Evolutionary conservation across 2,113 vertebrate species (phyloP), one percentile per base, ranked within the genome.

Genomic region (Eretmochelys imbricata): DNA sequence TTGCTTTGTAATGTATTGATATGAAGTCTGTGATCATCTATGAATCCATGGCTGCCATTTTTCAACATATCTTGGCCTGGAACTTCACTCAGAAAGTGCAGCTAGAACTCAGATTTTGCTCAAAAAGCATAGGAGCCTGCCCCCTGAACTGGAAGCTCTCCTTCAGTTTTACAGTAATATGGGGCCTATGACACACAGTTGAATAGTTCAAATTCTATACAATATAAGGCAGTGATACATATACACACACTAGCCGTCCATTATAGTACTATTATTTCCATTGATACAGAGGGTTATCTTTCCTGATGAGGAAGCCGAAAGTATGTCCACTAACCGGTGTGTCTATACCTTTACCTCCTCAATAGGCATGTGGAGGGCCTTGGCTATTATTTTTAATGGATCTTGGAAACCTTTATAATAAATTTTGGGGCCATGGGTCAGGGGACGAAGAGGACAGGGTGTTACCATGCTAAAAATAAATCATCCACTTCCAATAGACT

Each of bases 81-180:
- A 38, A 46, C 10, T 90, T 78, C 20, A 90, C 59, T 90, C 72
- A 84, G 72, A 89, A 89, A 65, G 10, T 3, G 53, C 62, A 82
- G 88, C 87, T 87, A 22, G 14, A 91, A 86, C 20, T 25, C 35
- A 55, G 27, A 62, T 76, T 65, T n/a, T 90, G 91, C 90, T 90
- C 59, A 65, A 65, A 65, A 65, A 65, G 59, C 59, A 35, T 13
- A 65, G 59, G 7, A 65, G 31, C 59, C 13, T 65, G 59, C 59
- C 59, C 31, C 27, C 59, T 31, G 31, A 65, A 5, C 82, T 83
- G 75, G 9, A 5, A 1, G 12, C 12, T 0, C 0, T 69, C 49
- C 48, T 76, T 13, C 51, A 69, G n/a, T 10, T 31, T 51, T 46
- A 83, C 54, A 4, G 5, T 11, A 85, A 13, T 5, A 55, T 1